Base-by-base conservation (phyloP, 2,797 vertebrate species). In the Fistularia tabacaria region DNA sequence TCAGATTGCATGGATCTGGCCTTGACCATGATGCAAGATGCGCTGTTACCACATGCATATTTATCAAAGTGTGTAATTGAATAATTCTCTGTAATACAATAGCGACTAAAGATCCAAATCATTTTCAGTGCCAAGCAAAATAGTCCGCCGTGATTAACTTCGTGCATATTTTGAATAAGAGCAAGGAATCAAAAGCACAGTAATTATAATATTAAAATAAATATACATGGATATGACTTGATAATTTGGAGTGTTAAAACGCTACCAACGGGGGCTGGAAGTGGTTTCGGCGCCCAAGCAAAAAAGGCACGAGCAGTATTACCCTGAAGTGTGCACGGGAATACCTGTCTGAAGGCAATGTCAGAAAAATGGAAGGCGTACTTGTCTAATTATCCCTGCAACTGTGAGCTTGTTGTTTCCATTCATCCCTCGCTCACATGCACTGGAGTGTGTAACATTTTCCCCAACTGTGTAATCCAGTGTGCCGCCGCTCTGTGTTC, bases 361-460 rank as follows among this genome's bases (percentile, higher is more conserved):
- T 71, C 73, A 54, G 66, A 46, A 15, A 70, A 38, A 38, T 38
- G 39, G 62, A 63, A 59, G 54, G 59, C 62, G 54, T 57, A 62
- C 57, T 62, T 61, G 44, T 64, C 59, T 77, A 82, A 82, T 86
- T 73, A 74, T 59, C 43, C 51, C 48, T 68, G 39, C 70, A 58
- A 60, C 56, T 54, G 50, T 57, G 64, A 73, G 69, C 69, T 64
- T 58, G 58, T 69, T 81, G 73, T 69, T 60, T 71, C 65, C 55
- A 51, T 68, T 79, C 79, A 61, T 76, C 62, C 63, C 52, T 49
- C 71, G 76, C 65, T 72, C 72, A 47, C 64, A 44, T 36, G 36
- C 69, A 53, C 14, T 71, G 50, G 74, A 81, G 79, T 82, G 72
- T 76, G 73, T 73, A 83, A 84, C 79, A 79, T 83, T 82, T 82